Conservation (phyloP, 2,113 vertebrate genomes). For the Stegostoma tigrinum region DNA sequence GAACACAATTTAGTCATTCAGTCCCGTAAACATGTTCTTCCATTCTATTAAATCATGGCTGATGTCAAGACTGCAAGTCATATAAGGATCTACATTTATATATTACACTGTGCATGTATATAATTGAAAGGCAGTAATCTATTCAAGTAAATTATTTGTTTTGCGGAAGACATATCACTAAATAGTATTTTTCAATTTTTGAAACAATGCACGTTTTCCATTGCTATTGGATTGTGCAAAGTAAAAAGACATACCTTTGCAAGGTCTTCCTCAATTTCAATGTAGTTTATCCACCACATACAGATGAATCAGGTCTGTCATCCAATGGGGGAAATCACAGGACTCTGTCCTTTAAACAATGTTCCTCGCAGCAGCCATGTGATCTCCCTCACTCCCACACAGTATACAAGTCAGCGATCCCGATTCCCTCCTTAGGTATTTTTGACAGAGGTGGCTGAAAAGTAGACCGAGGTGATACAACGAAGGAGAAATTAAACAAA, state of each 20-base stretch:
- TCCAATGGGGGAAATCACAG: constrained; percentile 24
- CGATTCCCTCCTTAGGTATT: constrained; percentile 27
- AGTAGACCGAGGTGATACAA: constrained; percentile 33
- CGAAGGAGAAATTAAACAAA: constrained; percentile 35
- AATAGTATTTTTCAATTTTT: not conserved
- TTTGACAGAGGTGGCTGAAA: constrained; percentile 33
- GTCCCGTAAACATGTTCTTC: not conserved
- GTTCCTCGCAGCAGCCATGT: not conserved
- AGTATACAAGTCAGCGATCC: not conserved
- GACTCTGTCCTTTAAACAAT: constrained; percentile 32
- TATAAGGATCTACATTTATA: no score
- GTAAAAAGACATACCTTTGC: not conserved
- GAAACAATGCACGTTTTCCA: not conserved
- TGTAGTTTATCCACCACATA: constrained; percentile 30
- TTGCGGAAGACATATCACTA: not conserved
- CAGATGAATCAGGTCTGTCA: constrained; percentile 30
- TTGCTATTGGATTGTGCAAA: not conserved
- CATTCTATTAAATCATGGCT: not conserved
- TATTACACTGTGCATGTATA: no score
- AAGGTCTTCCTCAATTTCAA: constrained; percentile 18
- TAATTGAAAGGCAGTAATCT: not conserved
- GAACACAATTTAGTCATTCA: not conserved
- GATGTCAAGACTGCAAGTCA: not conserved
- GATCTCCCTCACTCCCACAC: constrained; percentile 25
- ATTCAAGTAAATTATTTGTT: not conserved